Conservation (phyloP, 2,113 vertebrate species). For the Fregata magnificens region DNA sequence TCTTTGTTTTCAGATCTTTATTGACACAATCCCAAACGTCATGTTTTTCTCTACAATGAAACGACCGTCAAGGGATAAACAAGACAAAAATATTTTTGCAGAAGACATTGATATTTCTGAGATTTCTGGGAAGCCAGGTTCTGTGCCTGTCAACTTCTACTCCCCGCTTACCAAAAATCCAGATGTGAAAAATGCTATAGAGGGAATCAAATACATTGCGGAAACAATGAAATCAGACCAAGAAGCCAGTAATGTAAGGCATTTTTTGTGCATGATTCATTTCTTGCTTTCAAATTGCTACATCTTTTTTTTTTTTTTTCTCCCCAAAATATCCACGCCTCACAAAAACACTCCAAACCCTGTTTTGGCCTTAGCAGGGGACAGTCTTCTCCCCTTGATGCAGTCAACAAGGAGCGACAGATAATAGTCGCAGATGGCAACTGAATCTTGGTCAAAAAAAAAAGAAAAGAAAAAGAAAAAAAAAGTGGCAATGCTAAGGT, state of each 20-base stretch:
- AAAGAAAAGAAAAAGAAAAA: not conserved
- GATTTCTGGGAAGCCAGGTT: constrained; percentile 90
- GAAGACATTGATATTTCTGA: constrained; percentile 96
- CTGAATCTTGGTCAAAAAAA: not conserved
- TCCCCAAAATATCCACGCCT: not conserved
- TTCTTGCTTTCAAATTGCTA: not conserved
- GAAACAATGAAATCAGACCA: constrained; percentile 97
- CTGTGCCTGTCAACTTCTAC: constrained; percentile 85
- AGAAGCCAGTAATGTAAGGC: constrained; percentile 92
- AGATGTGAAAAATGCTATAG: constrained; percentile 94
- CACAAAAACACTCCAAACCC: not conserved
- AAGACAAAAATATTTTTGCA: constrained; percentile 82
- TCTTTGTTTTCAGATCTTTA: constrained; percentile 85
- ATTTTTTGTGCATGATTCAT: not conserved
- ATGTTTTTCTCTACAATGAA: constrained; percentile 99
- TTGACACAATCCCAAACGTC: constrained; percentile 94
- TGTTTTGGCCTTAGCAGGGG: not conserved
- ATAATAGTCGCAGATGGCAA: not conserved
- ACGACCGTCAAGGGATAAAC: constrained; percentile 88
- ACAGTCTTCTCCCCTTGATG: not conserved
- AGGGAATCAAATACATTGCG: constrained; percentile 96
- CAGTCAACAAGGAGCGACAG: not conserved
- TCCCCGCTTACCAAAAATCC: constrained; percentile 91
- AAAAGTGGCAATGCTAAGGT: not conserved
- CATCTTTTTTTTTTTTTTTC: not conserved